Percentiles rank a stretch among this genome's conserved stretches.
These are phyloP conservation scores for Ylistrum balloti DNA, from an alignment of 1,140 invertebrate species.

Conservation along the genomic window DNA sequence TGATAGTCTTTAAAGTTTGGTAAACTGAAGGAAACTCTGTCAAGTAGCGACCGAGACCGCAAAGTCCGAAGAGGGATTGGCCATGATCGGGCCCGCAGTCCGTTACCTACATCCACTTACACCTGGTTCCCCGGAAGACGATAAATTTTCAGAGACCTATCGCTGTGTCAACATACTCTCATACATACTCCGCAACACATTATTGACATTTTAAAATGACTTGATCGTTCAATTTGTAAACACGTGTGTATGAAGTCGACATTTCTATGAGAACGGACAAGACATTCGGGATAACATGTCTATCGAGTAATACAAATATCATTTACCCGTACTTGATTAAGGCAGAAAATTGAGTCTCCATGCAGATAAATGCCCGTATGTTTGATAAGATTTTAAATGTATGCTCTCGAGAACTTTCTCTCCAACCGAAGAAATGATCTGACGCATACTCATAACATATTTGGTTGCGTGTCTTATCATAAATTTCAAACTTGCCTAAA, in stretches of 20 bases:
- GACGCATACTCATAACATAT: neutral
- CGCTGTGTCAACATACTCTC: neutral
- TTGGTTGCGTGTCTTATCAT: neutral
- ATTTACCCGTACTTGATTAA: neutral
- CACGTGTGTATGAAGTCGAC: conserved; percentile 8
- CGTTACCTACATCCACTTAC: neutral
- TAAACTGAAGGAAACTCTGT: too few species aligned
- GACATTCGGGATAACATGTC: neutral
- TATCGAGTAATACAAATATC: conserved; percentile 2
- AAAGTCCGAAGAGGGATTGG: neutral
- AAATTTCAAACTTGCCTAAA: neutral
- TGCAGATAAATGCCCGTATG: conserved; percentile 2
- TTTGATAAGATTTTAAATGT: neutral
- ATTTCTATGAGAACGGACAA: conserved; percentile 7
- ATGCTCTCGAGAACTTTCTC: conserved; percentile 14
- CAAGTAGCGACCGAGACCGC: too few species aligned
- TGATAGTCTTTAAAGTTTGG: too few species aligned
- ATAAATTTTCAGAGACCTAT: neutral
- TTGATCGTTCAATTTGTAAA: conserved; percentile 12
- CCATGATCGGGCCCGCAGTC: neutral
- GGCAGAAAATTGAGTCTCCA: neutral
- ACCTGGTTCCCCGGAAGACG: neutral
- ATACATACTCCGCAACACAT: neutral
- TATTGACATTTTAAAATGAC: conserved; percentile 40
- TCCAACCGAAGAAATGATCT: neutral